A percentile compares a stretch with the other conserved stretches of the same genome.
Evolutionary conservation across 2,888 invertebrate species (phyloP).

Genomic region (Ophion ventricosus): DNA sequence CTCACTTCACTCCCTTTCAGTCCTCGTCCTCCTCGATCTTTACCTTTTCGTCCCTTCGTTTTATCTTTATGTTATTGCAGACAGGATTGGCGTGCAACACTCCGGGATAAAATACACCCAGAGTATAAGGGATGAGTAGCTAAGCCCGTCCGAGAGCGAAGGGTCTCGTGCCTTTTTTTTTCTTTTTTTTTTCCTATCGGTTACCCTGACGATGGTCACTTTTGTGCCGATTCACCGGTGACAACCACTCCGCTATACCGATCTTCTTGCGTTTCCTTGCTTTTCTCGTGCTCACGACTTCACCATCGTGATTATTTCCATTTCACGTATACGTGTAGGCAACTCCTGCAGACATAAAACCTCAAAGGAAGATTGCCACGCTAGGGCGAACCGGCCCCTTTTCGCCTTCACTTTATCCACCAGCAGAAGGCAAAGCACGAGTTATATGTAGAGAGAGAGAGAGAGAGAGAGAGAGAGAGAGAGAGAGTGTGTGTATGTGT

Average conservation of each 20-base stretch:
- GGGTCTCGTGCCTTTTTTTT: conserved; percentile 59
- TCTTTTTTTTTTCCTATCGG: conserved; percentile 73
- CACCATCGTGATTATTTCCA: conserved; percentile 30
- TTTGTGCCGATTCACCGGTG: conserved; percentile 73
- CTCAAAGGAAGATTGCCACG: conserved; percentile 76
- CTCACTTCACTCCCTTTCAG: conserved; percentile 34
- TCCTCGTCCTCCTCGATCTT: conserved; percentile 23
- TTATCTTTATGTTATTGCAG: conserved; percentile 67
- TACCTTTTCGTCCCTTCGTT: conserved; percentile 48
- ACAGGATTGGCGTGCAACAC: conserved; percentile 45
- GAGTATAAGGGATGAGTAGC: conserved; percentile 45
- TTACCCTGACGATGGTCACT: conserved; percentile 79
- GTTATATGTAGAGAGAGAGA: conserved; percentile 13
- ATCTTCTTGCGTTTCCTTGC: conserved; percentile 68
- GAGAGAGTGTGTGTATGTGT: not conserved
- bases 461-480: not conserved
- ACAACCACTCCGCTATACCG: conserved; percentile 59
- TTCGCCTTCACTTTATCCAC: conserved; percentile 54
- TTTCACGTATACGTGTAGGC: conserved; percentile 10
- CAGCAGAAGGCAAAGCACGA: conserved; percentile 50
- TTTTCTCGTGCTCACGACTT: conserved; percentile 35
- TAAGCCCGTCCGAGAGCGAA: conserved; percentile 63
- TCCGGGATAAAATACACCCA: conserved; percentile 57
- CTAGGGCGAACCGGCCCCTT: conserved; percentile 72
- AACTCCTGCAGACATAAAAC: conserved; percentile 67